Base-by-base conservation (phyloP, 2,797 vertebrate species). In the Apogon talboti region DNA sequence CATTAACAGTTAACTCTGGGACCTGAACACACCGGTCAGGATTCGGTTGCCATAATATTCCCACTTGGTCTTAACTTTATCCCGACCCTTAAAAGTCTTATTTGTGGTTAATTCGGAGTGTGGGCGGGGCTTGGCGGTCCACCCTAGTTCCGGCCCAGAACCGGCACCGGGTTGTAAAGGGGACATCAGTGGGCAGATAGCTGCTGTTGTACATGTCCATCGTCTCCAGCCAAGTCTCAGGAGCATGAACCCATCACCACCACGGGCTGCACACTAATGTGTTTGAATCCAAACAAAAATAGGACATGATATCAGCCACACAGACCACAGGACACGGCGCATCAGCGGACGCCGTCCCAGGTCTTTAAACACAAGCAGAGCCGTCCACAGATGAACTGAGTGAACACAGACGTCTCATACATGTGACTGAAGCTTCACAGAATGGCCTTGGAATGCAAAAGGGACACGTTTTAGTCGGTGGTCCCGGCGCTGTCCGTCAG, bases 381-480 rank as follows among this genome's bases (percentile, higher is more conserved):
- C 33, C 56, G 21, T 58, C 33, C 18, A 54, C 14, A 47, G 28
- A 38, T 8, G 0, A 55, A 42, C 18, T 38, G 10, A 42, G 3
- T 3, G 2, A 21, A 57, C 70, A 76, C 62, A 24, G 63, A 60
- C 54, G 66, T 69, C 61, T 49, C 75, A 35, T 46, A 24, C 67
- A 30, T 56, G 56, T 46, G 56, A 82, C 67, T 67, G 85, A 73
- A 84, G 89, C 87, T 89, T 89, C 72, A 77, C 70, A 88, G 88
- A 93, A 94, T 94, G 93, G 93, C 92, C 55, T 94, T 93, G 92
- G 92, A 93, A 93, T 94, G 91, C 91, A 93, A 92, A 92, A 85
- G 85, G 74, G n/a, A n/a, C 24, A 11, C 48, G 10, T 13, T 37
- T 24, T 53, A 42, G 2, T 21, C 2, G 19, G n/a, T 66, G 10